A percentile compares a stretch with the other conserved stretches of the same genome.
Evolutionary conservation across 2,888 invertebrate genomes (phyloP).

Genomic region (Apodemia duryi): DNA sequence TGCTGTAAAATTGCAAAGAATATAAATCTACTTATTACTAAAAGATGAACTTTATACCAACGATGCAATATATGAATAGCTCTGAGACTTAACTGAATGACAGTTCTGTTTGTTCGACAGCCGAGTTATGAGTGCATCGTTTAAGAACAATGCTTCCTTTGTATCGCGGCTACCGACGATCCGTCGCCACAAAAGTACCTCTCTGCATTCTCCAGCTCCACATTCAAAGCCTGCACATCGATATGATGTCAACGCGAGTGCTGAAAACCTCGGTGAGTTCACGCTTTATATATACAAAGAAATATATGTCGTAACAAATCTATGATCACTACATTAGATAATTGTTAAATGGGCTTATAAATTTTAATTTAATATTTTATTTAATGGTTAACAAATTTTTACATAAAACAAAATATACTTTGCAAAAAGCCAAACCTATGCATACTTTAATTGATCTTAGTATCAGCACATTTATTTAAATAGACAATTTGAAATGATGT

Average conservation of each 20-base stretch:
- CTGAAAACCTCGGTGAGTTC: conserved; percentile 85
- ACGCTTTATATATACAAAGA: not conserved
- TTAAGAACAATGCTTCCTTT: conserved; percentile 96
- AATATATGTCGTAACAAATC: conserved; percentile 13
- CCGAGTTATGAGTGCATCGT: conserved; percentile 86
- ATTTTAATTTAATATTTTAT: conserved; percentile 22
- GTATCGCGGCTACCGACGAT: conserved; percentile 94
- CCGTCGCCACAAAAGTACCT: conserved; percentile 88
- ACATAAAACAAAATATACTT: conserved; percentile 29
- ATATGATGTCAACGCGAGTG: conserved; percentile 85
- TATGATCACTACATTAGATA: conserved; percentile 19
- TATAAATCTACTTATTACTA: too few relatives aligned
- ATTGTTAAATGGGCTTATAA: conserved; percentile 5
- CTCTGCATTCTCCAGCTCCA: conserved; percentile 86
- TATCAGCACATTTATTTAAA: conserved; percentile 22
- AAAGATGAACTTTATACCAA: too few relatives aligned
- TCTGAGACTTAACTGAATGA: conserved; percentile 25
- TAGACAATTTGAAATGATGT: conserved; percentile 15
- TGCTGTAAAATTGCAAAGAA: too few relatives aligned
- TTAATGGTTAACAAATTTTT: conserved; percentile 23
- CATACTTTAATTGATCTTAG: conserved; percentile 18
- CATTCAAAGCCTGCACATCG: conserved; percentile 82
- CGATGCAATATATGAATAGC: not conserved
- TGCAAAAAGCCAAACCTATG: conserved; percentile 21
- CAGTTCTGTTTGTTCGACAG: conserved; percentile 61